A percentile compares a stretch with the other conserved stretches of the same genome.
These are phyloP conservation scores for Polydrusus tereticollis DNA, from an alignment of 2,888 invertebrate genomes.

Conservation along the genomic window DNA sequence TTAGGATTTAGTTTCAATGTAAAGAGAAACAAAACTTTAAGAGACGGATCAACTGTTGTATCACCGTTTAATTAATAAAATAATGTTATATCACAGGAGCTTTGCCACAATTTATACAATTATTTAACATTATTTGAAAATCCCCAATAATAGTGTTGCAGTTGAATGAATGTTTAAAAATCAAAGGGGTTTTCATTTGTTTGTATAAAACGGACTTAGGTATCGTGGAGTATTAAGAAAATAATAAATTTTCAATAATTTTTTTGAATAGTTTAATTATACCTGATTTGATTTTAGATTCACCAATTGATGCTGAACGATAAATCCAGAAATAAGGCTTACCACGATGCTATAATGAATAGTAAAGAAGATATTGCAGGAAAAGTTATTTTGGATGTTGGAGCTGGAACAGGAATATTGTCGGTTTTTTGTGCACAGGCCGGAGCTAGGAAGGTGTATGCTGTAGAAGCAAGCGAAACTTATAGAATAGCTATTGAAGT, in stretches of 20 bases:
- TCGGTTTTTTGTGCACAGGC: constrained; percentile 91
- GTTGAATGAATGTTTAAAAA: too few species aligned
- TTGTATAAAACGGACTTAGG: too few species aligned
- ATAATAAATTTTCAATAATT: not conserved
- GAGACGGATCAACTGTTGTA: too few species aligned
- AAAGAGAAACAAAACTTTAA: too few species aligned
- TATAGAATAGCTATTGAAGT: constrained; percentile 76
- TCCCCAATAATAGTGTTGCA: too few species aligned
- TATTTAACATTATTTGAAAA: too few species aligned
- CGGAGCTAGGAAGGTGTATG: constrained; percentile 89
- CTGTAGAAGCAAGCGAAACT: constrained; percentile 84
- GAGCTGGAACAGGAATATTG: constrained; percentile 89
- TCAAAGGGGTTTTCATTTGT: too few species aligned
- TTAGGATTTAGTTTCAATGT: too few species aligned
- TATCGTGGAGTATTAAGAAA: not conserved
- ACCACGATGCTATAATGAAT: constrained; percentile 82
- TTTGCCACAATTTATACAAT: too few species aligned
- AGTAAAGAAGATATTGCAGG: constrained; percentile 77
- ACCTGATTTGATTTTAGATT: constrained; percentile 69
- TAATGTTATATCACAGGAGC: too few species aligned
- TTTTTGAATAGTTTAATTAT: not conserved
- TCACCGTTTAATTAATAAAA: too few species aligned
- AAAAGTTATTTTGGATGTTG: constrained; percentile 88
- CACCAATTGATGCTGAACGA: constrained; percentile 87
- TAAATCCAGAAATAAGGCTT: constrained; percentile 80